Conservation (phyloP, 2,888 invertebrate genomes). For the Cheilosia soror region DNA sequence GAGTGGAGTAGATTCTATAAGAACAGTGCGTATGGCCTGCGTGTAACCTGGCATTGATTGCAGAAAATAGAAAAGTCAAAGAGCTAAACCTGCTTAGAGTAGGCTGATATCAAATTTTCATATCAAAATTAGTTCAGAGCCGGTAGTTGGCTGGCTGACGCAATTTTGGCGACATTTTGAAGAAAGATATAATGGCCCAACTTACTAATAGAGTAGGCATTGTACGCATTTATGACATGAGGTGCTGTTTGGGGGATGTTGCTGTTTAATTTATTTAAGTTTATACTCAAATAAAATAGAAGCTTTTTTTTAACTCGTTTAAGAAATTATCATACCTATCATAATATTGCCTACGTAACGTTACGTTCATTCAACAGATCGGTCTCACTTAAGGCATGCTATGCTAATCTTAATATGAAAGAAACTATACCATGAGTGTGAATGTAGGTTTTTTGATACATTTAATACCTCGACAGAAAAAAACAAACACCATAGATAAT, state of each 20-base stretch:
- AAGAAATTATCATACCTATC: too few species aligned
- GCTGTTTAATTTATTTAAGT: too few species aligned
- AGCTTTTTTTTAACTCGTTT: too few species aligned
- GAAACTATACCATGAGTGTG: too few species aligned
- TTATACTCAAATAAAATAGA: too few species aligned
- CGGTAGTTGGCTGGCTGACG: constrained; percentile 43
- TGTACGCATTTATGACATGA: background rate
- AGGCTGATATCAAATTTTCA: constrained; percentile 44
- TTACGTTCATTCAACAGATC: too few species aligned
- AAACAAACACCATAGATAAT: background rate
- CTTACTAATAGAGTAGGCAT: background rate
- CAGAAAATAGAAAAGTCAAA: constrained; percentile 45
- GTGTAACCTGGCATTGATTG: constrained; percentile 56
- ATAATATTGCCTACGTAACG: too few species aligned
- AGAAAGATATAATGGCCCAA: background rate
- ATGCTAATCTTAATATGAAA: too few species aligned
- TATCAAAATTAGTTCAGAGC: constrained; percentile 17
- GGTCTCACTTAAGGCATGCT: too few species aligned
- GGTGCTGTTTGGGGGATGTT: too few species aligned
- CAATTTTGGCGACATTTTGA: constrained; percentile 35
- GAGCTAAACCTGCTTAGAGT: constrained; percentile 43
- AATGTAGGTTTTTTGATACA: too few species aligned
- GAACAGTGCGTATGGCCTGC: constrained; percentile 57
- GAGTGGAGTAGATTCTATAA: constrained; percentile 34
- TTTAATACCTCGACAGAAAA: too few species aligned